Conservation (phyloP, 2,797 vertebrate genomes). For the Echiichthys vipera region DNA sequence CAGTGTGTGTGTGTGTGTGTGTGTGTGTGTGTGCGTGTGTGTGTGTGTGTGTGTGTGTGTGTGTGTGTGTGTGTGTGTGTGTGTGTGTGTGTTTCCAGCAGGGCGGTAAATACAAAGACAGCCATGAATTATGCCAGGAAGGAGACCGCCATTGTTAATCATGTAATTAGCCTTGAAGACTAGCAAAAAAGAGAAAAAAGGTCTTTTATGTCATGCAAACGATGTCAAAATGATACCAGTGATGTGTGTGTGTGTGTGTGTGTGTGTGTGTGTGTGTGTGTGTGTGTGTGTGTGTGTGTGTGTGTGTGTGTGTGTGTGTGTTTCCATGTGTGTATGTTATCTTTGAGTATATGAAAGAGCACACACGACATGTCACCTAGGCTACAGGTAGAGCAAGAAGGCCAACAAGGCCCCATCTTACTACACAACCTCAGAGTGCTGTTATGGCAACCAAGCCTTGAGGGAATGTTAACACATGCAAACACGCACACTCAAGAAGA, state of each 20-base stretch:
- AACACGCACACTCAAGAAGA: slow-evolving; percentile 5
- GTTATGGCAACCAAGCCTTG: slow-evolving; percentile 41
- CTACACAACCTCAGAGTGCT: slow-evolving; percentile 16
- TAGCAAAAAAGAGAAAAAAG: slow-evolving; percentile 47
- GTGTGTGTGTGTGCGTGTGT: too few relatives aligned
- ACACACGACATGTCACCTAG: slow-evolving; percentile 18
- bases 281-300: slow-evolving; percentile 18
- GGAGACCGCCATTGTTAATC: slow-evolving; percentile 83
- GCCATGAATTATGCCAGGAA: slow-evolving; percentile 83
- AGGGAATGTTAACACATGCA: slow-evolving; percentile 15
- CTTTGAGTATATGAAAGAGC: slow-evolving; percentile 1
- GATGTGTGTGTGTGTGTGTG: slow-evolving; percentile 17
- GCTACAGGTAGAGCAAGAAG: slow-evolving; percentile 43
- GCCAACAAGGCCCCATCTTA: slow-evolving; percentile 19
- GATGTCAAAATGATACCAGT: slow-evolving; percentile 28
- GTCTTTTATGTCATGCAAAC: slow-evolving; percentile 53
- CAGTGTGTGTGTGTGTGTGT: slow-evolving; percentile 46
- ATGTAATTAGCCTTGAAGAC: slow-evolving; percentile 85
- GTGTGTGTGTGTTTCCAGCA: slow-evolving; percentile 40
- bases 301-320: slow-evolving; percentile 25
- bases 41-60: slow-evolving; percentile 47
- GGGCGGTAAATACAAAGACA: slow-evolving; percentile 60
- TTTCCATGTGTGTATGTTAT: slow-evolving; percentile 5
- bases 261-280: slow-evolving; percentile 24
- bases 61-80: slow-evolving; percentile 57